A percentile compares a stretch with the other conserved stretches of the same genome.
Evolutionary conservation across 2,113 vertebrate genomes (phyloP).

Genomic region (Rhizomys pruinosus): DNA sequence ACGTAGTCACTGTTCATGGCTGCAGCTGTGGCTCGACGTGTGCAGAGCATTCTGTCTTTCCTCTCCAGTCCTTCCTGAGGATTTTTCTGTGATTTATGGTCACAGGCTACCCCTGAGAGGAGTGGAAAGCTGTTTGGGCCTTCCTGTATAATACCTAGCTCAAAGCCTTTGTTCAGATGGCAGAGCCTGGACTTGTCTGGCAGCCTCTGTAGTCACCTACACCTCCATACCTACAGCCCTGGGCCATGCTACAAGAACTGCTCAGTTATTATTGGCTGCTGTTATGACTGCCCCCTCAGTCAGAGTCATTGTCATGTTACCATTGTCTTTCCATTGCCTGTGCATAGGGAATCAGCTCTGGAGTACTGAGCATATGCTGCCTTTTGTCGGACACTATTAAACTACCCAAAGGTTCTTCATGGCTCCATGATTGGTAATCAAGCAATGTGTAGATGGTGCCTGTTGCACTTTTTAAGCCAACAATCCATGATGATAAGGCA

Average conservation of each 20-base stretch:
- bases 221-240: background rate
- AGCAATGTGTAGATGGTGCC: background rate
- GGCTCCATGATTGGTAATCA: constrained; percentile 28
- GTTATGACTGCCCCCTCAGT: background rate
- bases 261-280: background rate
- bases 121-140: background rate
- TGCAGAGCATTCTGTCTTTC: background rate
- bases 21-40: background rate
- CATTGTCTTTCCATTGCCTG: background rate
- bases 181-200: background rate
- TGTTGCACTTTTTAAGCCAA: background rate
- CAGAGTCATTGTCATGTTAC: background rate
- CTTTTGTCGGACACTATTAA: background rate
- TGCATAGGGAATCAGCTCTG: background rate
- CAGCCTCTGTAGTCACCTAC: background rate
- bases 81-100: background rate
- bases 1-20: background rate
- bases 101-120: background rate
- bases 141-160: background rate
- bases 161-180: constrained; percentile 35
- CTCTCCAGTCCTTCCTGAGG: rapidly evolving
- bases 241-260: background rate
- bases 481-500: background rate
- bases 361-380: background rate
- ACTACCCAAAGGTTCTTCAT: constrained; percentile 17